Conservation (phyloP, 2,113 vertebrate genomes). For the Pterophyllum scalare region DNA sequence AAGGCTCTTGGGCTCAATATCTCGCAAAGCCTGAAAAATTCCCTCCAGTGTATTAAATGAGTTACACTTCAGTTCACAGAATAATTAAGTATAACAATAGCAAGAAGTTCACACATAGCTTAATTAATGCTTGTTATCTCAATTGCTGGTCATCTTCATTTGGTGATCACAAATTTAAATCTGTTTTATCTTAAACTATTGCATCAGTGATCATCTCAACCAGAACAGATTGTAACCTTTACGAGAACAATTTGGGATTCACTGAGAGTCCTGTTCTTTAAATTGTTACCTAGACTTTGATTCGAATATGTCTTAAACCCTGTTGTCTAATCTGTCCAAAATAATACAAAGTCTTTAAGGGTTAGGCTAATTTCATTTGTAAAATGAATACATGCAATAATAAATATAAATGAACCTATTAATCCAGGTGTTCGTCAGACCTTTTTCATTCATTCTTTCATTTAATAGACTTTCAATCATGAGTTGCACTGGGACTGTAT, state of each 20-base stretch:
- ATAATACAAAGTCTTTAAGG: neutral
- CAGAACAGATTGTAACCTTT: neutral
- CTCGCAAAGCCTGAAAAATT: slow-evolving; percentile 31
- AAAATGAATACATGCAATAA: neutral
- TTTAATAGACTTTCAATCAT: neutral
- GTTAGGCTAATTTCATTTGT: neutral
- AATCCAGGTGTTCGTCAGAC: neutral
- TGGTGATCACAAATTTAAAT: slow-evolving; percentile 2
- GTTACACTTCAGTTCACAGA: slow-evolving; percentile 13
- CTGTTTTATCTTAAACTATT: neutral
- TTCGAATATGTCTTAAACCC: neutral
- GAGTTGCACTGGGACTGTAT: neutral
- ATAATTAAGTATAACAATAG: slow-evolving; percentile 23
- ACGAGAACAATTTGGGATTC: too few relatives aligned
- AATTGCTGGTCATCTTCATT: neutral
- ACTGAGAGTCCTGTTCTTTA: too few relatives aligned
- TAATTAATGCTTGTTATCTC: slow-evolving; percentile 7
- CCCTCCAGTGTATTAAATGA: slow-evolving; percentile 11
- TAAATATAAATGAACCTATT: neutral
- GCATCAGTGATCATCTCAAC: neutral
- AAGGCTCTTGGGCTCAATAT: slow-evolving; percentile 18
- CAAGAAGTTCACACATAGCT: slow-evolving; percentile 7
- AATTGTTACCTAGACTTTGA: neutral
- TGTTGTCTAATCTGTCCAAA: neutral
- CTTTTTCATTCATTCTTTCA: neutral